phyloP scores from a whole-genome alignment of 2,797 vertebrate genomes.

The Salmo trutta region DNA sequence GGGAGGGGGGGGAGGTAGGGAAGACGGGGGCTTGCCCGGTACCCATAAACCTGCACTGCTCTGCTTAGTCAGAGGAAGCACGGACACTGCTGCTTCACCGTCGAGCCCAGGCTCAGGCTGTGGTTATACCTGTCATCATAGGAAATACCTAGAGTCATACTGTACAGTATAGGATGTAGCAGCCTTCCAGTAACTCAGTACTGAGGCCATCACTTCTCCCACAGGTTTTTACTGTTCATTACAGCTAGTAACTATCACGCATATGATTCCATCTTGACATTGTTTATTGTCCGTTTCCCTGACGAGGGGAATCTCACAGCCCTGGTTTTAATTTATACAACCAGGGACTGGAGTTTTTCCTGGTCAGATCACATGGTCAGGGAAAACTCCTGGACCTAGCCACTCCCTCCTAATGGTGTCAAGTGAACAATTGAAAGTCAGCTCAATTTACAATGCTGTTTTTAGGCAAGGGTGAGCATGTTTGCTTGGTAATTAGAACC shows the following conservation, averaged over 20 bases:
- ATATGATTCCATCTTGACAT: no score
- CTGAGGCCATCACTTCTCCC: neutral
- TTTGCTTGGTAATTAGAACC: neutral
- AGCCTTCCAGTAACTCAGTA: neutral
- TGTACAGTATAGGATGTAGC: neutral
- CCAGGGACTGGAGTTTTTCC: neutral
- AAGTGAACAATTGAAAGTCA: neutral
- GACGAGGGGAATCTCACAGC: neutral
- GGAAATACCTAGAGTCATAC: neutral
- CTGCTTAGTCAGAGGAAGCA: neutral
- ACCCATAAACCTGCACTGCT: neutral
- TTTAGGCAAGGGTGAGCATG: neutral
- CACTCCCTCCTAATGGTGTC: neutral
- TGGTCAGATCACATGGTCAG: neutral
- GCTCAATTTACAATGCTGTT: neutral
- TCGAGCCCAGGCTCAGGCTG: neutral
- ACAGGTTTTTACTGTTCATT: neutral
- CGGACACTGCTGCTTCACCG: neutral
- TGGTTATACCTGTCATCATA: neutral
- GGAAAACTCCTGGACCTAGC: neutral
- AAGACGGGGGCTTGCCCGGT: neutral
- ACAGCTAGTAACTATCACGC: no score
- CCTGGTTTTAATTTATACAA: neutral
- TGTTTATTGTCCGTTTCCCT: neutral
- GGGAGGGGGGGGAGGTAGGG: neutral